Base-by-base conservation (phyloP, 92 coral and sea anemone genomes). In the Porites divaricata region DNA sequence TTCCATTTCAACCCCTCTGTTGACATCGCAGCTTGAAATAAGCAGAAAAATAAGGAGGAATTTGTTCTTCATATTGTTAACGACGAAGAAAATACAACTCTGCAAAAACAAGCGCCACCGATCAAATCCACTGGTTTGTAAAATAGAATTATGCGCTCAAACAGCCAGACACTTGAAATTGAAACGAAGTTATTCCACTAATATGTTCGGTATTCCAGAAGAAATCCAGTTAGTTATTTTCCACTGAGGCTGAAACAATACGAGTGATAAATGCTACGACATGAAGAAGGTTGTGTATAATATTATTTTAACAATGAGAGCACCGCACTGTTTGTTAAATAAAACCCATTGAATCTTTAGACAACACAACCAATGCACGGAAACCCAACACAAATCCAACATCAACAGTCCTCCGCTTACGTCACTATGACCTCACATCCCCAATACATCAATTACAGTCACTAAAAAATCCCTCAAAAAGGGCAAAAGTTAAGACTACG, bases 391-490 rank as follows among this genome's bases (percentile, higher is more conserved):
- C 63, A 63, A 64, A 51, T 64, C 23, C 63, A 76, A 76, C 82
- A 67, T 45, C 52, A 49, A 67, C 75, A 67, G 52, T 23, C 24
- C 28, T 48, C 23, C n/a, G 45, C 41, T 59, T n/a, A 83, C 87
- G 87, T 83, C 87, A 83, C 72, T 9, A 63, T 83, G 87, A 83
- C 80, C 78, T 83, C 87, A 83, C 72, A 72, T 72, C 79, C 87
- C 61, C 83, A 59, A 65, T 20, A 78, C 14, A 23, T 6, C 3
- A 78, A 26, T 63, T 28, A 13, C 72, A 51, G 57, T 66, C 83
- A 78, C 54, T 35, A 12, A 54, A 26, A 14, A 35, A 35, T 35
- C 45, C 24, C 35, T 8, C 66, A 8, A 57, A 57, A 19, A 56
- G 79, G 51, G 15, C 24, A 75, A 54, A 56, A 75, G 65, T 61